These are phyloP conservation scores for Loripinus fragilis DNA, from an alignment of 2,888 invertebrate species.

Conservation along the genomic window DNA sequence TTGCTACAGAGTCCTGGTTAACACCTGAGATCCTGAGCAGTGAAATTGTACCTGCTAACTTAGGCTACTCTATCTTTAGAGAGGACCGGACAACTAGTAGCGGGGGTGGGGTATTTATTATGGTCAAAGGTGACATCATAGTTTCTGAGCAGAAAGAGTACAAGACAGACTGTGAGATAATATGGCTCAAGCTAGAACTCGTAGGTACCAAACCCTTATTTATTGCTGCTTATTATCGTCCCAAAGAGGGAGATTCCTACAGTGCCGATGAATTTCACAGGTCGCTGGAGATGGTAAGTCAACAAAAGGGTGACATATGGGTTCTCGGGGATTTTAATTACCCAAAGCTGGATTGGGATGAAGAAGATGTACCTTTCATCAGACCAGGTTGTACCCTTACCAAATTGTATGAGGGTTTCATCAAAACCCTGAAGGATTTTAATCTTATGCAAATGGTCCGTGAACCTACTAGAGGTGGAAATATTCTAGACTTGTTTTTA, in stretches of 20 bases:
- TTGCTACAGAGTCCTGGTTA: constrained; percentile 3
- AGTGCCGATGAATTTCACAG: neutral
- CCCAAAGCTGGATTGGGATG: too few relatives aligned
- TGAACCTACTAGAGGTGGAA: neutral
- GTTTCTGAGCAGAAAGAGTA: neutral
- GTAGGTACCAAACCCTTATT: neutral
- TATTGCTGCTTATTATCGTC: constrained; percentile 23
- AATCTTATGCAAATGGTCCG: constrained; percentile 2
- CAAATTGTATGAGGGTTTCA: too few relatives aligned
- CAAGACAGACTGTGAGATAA: neutral
- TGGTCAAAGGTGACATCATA: neutral
- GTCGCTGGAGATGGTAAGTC: too few relatives aligned
- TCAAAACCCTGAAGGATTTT: neutral
- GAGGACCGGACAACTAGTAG: neutral
- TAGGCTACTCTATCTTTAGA: constrained; percentile 2
- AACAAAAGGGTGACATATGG: constrained; percentile 5
- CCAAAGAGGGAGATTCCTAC: constrained; percentile 18
- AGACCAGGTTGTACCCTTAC: neutral
- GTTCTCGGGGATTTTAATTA: too few relatives aligned
- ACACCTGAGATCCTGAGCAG: neutral
- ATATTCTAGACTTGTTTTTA: constrained; percentile 12
- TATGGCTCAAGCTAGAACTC: constrained; percentile 22
- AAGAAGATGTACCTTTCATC: too few relatives aligned
- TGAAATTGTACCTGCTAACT: neutral
- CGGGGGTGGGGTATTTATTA: neutral